Evolutionary conservation across 1,140 invertebrate genomes (phyloP), one percentile per base, ranked within the genome.

Genomic region (Tenebrio molitor): DNA sequence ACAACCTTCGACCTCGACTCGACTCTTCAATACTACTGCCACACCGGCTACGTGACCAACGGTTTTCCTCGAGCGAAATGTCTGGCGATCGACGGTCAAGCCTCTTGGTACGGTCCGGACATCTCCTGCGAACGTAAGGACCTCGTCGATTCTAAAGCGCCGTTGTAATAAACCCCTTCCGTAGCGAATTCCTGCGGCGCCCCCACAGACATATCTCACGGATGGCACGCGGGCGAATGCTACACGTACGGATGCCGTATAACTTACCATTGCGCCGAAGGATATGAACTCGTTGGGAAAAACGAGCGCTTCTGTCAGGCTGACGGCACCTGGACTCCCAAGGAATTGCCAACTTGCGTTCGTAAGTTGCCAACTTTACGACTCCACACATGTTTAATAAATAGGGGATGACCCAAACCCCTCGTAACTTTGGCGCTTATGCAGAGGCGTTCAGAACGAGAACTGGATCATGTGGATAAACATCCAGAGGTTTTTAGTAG

Each of bases 191-290:
- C 91, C 21, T 98, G 97, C 81, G 94, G 92, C 0, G 87, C 92
- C 69, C 97, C 97, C 0, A 91, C 91, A 0, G 93, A 96, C 79
- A 94, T 97, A 6, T 85, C 92, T 0, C 95, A 98, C 79, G 97
- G 97, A 17, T 92, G 93, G 89, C 91, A 96, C 76, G 92, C 95
- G 8, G 96, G 95, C 0, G 92, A 96, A 77, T 94, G 95, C 77
- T 95, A 97, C 83, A 95, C 93, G 0, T 99, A 93, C 81, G 93
- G 94, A 3, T 97, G 96, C 81, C 89, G 91, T 3, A 94, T 98
- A 1, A 93, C 91, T 8, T 98, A 98, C 79, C 91, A 95, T 67
- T 99, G 97, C 81, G 91, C 94, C 10, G 93, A 95, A 53, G 96
- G 95, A 0, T 98, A 95, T 84, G 95, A 98, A 82, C 84, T 98